Percentiles rank a stretch among this genome's conserved stretches.
These are phyloP conservation scores for Recurvirostra avosetta DNA, from an alignment of 2,113 vertebrate species.

Conservation along the genomic window DNA sequence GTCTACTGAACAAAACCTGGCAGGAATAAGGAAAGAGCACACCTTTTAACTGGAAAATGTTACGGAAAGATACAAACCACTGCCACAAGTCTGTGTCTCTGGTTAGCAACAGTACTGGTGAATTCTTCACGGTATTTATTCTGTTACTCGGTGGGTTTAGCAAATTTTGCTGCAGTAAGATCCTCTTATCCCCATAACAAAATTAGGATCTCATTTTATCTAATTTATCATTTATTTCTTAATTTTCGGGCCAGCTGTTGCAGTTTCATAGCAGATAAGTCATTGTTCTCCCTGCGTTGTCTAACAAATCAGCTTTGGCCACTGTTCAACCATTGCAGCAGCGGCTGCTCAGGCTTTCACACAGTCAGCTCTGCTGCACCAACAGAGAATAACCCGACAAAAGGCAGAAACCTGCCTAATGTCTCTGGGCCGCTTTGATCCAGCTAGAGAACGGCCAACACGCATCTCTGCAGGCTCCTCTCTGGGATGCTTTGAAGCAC, in stretches of 20 bases:
- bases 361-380: neutral
- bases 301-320: neutral
- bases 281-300: neutral
- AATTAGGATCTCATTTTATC: neutral
- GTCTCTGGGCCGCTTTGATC: neutral
- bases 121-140: neutral
- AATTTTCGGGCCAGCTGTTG: neutral
- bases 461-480: neutral
- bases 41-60: neutral
- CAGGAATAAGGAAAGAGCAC: neutral
- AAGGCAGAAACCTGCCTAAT: neutral
- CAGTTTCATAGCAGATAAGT: neutral
- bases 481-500: neutral
- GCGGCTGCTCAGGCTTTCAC: neutral
- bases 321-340: neutral
- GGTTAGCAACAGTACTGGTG: neutral
- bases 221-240: neutral
- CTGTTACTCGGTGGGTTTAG: neutral
- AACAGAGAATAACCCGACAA: neutral
- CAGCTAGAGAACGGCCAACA: neutral
- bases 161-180: neutral
- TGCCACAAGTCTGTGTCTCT: neutral
- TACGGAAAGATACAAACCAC: neutral
- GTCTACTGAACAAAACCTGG: neutral
- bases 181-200: neutral